Conservation (phyloP, 2,888 invertebrate species). For the Campoplex nolae region DNA sequence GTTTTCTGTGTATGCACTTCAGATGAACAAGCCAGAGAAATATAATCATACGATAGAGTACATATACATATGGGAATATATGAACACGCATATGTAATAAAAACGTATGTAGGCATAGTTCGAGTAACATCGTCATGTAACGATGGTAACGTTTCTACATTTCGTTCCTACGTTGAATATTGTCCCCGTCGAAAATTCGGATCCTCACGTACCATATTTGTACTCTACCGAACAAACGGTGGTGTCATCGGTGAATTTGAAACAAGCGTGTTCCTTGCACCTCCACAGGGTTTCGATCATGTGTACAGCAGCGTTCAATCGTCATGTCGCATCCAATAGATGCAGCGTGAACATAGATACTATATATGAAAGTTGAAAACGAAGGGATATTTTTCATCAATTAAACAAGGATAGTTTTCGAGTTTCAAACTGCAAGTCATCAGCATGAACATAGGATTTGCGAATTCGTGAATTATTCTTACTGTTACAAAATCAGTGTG, state of each 20-base stretch:
- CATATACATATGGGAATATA: not conserved
- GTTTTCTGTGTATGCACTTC: constrained; percentile 23
- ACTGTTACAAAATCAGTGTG: no score
- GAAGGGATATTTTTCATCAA: constrained; percentile 2
- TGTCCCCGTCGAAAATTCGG: constrained; percentile 14
- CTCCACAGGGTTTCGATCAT: constrained; percentile 5
- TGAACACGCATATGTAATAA: not conserved
- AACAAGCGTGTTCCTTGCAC: constrained; percentile 18
- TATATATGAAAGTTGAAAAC: not conserved
- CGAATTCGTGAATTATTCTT: no score
- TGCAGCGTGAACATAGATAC: not conserved
- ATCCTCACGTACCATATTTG: constrained; percentile 13
- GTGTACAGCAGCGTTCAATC: not conserved
- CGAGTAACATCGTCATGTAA: constrained; percentile 17
- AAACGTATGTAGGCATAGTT: not conserved
- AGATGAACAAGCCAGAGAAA: constrained; percentile 16
- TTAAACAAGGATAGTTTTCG: constrained; percentile 1
- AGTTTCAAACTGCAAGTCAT: not conserved
- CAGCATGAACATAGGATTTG: not conserved
- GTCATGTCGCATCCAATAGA: not conserved
- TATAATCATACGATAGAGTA: not conserved
- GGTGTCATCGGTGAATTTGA: constrained; percentile 26
- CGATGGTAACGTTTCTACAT: constrained; percentile 27
- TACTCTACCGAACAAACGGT: not conserved
- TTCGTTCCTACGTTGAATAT: constrained; percentile 5